Base-by-base conservation (phyloP, 2,888 invertebrate genomes). In the Dynastes maya region DNA sequence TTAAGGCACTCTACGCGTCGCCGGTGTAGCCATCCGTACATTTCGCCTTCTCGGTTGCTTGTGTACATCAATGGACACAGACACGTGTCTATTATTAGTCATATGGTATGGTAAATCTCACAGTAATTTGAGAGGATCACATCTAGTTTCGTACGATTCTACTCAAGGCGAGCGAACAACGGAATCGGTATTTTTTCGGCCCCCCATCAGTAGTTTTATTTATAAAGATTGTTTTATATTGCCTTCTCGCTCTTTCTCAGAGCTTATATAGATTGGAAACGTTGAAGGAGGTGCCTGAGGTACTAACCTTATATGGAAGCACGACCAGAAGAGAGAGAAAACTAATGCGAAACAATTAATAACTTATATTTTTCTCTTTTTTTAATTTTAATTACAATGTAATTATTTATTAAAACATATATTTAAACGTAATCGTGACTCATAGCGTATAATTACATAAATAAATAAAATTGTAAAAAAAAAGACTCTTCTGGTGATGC, bases 31-130 rank as follows among this genome's bases (percentile, higher is more conserved):
- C 58, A 16, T 37, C 5, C 32, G 9, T 58, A 58, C 67, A 45
- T 67, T 51, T 67, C 22, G 76, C 76, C 64, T 67, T 67, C 76
- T 65, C 13, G 22, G 29, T 40, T 67, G 32, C 76, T 65, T 37
- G 45, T 67, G 55, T 68, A 76, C 68, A 67, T 76, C 67, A 76
- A 76, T 76, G 76, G 68, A 76, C 76, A 76, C 45, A 61, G 29
- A 74, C 61, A 76, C 11, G 58, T 68, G 29, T 76, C 67, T 76
- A 76, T 76, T 76, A 68, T 76, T 76, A 76, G 76, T 68, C 68
- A 74, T 49, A 74, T 6, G 29, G 61, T 45, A 61, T 61, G 61
- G 72, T 58, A 61, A 63, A 61, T 74, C 27, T 74, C 61, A 74
- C 72, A 74, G 61, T 74, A 74, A 74, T 40, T 61, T 61, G 72